Evolutionary conservation across 2,797 vertebrate genomes (phyloP).

Genomic region (Rhinoraja longicauda): DNA sequence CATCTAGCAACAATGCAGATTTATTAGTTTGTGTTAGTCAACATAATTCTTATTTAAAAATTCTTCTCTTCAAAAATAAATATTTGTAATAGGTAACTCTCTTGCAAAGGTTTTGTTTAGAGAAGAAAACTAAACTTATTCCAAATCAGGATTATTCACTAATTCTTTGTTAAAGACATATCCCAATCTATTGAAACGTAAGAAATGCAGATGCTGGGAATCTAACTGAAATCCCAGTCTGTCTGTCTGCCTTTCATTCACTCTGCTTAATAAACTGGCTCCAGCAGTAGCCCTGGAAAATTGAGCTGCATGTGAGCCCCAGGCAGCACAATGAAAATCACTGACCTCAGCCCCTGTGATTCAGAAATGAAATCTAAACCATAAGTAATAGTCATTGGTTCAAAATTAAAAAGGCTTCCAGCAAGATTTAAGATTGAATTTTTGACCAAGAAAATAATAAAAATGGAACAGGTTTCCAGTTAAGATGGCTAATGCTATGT

Average conservation of each 20-base stretch:
- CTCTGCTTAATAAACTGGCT: background rate
- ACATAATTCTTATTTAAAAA: background rate
- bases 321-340: background rate
- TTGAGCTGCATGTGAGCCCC: background rate
- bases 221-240: background rate
- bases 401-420: conserved; percentile 10
- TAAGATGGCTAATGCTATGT: background rate
- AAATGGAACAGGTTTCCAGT: background rate
- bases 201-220: too few species aligned
- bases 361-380: conserved; percentile 19
- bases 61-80: background rate
- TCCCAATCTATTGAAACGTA: conserved; percentile 7
- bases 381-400: background rate
- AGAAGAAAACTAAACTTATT: background rate
- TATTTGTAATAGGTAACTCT: background rate
- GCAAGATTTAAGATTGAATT: conserved; percentile 16
- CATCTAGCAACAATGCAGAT: background rate
- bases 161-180: too few species aligned
- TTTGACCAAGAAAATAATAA: background rate
- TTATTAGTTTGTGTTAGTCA: background rate
- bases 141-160: background rate
- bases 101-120: background rate
- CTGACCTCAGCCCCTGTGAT: background rate
- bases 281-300: background rate
- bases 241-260: background rate